These are phyloP conservation scores for Manis pentadactyla DNA, from an alignment of 2,797 vertebrate species.

Conservation along the genomic window DNA sequence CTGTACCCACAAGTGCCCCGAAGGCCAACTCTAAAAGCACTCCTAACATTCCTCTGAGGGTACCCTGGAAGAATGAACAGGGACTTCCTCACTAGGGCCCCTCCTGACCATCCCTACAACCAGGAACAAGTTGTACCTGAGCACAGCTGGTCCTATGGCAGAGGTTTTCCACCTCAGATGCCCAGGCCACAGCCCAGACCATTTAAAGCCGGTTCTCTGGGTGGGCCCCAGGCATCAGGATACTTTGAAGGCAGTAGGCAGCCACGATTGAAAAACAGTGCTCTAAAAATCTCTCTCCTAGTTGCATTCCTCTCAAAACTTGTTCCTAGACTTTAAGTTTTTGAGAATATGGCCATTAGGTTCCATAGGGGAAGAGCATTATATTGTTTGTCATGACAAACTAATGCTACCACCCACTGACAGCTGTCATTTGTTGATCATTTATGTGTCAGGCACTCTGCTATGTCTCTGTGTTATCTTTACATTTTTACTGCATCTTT, in stretches of 20 bases:
- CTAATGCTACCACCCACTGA: conserved; percentile 31
- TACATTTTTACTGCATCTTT: conserved; percentile 70
- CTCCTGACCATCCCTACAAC: neutral
- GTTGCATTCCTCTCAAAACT: conserved; percentile 2
- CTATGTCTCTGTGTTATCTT: conserved; percentile 59
- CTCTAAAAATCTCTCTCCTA: neutral
- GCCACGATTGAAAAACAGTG: neutral
- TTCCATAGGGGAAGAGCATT: conserved; percentile 17
- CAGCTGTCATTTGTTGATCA: conserved; percentile 75
- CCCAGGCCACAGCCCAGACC: neutral
- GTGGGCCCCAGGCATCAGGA: neutral
- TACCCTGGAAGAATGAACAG: neutral
- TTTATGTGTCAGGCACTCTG: conserved; percentile 47
- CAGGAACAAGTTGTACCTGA: neutral
- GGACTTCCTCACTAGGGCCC: neutral
- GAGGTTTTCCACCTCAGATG: neutral
- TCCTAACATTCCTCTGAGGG: neutral
- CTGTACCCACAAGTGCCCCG: neutral
- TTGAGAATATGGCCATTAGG: conserved; percentile 25
- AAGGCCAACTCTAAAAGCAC: conserved; percentile 15
- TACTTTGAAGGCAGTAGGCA: neutral
- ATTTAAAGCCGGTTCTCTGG: neutral
- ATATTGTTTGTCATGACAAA: conserved; percentile 37
- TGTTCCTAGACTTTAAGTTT: conserved; percentile 41
- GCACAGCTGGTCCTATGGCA: neutral